Evolutionary conservation across 2,888 invertebrate species (phyloP).

Genomic region (Drosophila anceps): DNA sequence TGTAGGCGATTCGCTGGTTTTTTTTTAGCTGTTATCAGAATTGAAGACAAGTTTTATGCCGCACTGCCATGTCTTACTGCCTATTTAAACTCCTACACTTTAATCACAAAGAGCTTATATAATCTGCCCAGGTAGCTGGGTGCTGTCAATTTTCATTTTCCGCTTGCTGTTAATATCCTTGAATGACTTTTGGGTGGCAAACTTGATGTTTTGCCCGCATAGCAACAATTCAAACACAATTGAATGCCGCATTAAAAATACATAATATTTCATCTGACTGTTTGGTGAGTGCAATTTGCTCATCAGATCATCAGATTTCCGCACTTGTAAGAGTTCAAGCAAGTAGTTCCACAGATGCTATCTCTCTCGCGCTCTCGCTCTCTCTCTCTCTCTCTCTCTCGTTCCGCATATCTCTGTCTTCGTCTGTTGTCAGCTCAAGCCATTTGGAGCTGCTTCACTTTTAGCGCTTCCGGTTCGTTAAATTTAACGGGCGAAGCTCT

Average conservation of each 20-base stretch:
- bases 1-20: too few relatives aligned
- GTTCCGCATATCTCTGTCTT: neutral
- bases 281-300: slow-evolving; percentile 30
- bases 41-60: too few relatives aligned
- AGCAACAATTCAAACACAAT: slow-evolving; percentile 11
- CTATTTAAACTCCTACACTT: neutral
- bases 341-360: slow-evolving; percentile 13
- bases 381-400: neutral
- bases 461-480: slow-evolving; percentile 80
- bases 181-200: neutral
- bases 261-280: slow-evolving; percentile 29
- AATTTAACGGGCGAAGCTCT: slow-evolving; percentile 57
- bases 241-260: slow-evolving; percentile 19
- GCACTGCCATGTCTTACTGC: neutral
- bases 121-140: neutral
- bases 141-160: neutral
- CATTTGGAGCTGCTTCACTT: slow-evolving; percentile 54
- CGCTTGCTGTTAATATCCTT: slow-evolving; percentile 9
- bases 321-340: slow-evolving; percentile 27
- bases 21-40: neutral
- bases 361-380: neutral
- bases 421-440: slow-evolving; percentile 22
- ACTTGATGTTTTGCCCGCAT: neutral
- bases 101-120: neutral
- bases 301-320: slow-evolving; percentile 44